Base-by-base conservation (phyloP, 2,888 invertebrate genomes). In the Drosophila melanocephala region DNA sequence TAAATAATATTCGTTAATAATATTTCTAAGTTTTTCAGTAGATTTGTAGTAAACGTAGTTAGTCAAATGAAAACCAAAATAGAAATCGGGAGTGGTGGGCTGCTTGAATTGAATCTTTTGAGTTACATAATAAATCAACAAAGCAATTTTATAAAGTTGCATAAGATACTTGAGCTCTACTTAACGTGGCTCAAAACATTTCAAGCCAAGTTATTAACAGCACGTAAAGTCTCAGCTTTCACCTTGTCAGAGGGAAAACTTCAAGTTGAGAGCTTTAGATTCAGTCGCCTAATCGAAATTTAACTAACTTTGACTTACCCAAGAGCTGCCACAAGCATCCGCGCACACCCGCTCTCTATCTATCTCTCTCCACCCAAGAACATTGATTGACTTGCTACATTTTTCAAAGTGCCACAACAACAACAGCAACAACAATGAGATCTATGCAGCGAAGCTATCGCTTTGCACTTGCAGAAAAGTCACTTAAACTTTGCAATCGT, bases 401-500 rank as follows among this genome's bases (percentile, higher is more conserved):
- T 89, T 89, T 83, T 73, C 77, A 53, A 72, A 82, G 75, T 58
- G 63, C 57, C 47, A 56, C 57, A 67, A 61, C 68, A 63, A 44
- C 30, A 62, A 50, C 44, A 62, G 32, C 28, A 62, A 44, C 22
- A 62, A 32, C 28, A 70, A 57, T 30, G 33, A 62, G n/a, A 44
- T 65, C 64, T 57, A 37, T 62, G 39, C 19, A 75, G 63, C 56
- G 42, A 33, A 64, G 77, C 63, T 79, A 80, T 79, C 83, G 72
- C 72, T 76, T 80, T 83, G 89, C 90, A 90, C 84, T 86, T 83
- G 87, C 78, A 83, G 82, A 87, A 89, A 89, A 89, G 84, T 88
- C 91, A 89, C 91, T 92, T 92, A 79, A 92, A 90, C 84, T 89
- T 91, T 93, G 83, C 89, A 87, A 93, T 93, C 93, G 74, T 75